Percentiles rank a stretch among this genome's conserved stretches.
These are phyloP conservation scores for Drosophila kanekoi DNA, from an alignment of 2,888 invertebrate species.

Conservation along the genomic window DNA sequence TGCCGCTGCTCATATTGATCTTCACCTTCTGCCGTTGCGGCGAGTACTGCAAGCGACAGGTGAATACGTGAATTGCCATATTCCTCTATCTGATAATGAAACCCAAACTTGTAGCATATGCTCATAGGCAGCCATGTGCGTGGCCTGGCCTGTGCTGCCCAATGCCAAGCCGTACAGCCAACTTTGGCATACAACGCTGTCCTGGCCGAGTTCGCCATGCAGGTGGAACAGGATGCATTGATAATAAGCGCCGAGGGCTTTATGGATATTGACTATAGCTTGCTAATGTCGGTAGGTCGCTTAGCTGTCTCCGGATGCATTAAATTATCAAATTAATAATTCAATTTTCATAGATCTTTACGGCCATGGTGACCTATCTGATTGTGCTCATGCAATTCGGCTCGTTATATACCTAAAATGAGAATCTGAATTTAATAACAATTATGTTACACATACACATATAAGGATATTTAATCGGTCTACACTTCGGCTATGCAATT, in stretches of 20 bases:
- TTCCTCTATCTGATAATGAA: too few species aligned
- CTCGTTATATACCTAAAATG: slow-evolving; percentile 33
- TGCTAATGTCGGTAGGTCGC: slow-evolving; percentile 72
- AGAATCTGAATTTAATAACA: too few species aligned
- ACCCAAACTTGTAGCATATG: slow-evolving; percentile 42
- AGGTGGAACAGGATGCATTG: slow-evolving; percentile 73
- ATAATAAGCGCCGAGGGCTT: slow-evolving; percentile 69
- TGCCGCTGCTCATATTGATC: slow-evolving; percentile 49
- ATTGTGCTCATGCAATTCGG: slow-evolving; percentile 79
- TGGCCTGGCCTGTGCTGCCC: slow-evolving; percentile 47
- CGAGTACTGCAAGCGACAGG: slow-evolving; percentile 74
- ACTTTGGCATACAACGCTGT: slow-evolving; percentile 59
- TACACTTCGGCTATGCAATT: too few species aligned
- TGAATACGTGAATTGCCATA: slow-evolving; percentile 16
- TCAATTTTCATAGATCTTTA: slow-evolving; percentile 56
- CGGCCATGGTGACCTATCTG: slow-evolving; percentile 73
- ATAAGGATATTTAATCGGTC: too few species aligned
- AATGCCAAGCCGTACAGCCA: slow-evolving; percentile 22
- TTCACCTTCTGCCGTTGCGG: slow-evolving; percentile 64
- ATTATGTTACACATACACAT: too few species aligned
- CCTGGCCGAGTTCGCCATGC: slow-evolving; percentile 70
- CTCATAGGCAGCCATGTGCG: slow-evolving; percentile 59
- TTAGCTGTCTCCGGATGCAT: too few species aligned
- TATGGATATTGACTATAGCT: slow-evolving; percentile 68
- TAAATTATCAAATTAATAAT: too few species aligned